phyloP scores from a whole-genome alignment of 2,113 vertebrate species.

The Sminthopsis crassicaudata region DNA sequence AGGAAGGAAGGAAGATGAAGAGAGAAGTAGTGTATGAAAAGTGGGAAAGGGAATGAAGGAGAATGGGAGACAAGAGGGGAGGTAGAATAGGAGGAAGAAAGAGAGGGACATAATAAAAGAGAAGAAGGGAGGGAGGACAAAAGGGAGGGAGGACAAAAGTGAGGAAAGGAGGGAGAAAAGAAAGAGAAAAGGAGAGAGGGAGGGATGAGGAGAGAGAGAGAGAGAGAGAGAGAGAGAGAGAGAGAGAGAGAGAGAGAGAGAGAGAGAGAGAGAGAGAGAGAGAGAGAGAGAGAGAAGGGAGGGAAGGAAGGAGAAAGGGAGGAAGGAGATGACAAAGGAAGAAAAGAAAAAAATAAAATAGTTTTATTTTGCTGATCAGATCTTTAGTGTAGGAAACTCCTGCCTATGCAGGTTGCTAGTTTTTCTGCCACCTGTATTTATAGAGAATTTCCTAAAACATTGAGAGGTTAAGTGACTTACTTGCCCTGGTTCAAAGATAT shows the following conservation, averaged over 20 bases:
- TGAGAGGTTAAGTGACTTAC: neutral
- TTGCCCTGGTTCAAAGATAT: neutral
- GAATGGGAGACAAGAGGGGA: neutral
- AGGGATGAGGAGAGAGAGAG: no score
- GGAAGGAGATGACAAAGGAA: neutral
- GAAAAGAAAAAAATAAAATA: no score
- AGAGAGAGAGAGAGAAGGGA: neutral
- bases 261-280: no score
- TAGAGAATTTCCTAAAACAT: no score
- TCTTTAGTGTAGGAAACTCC: neutral
- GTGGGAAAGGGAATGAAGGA: no score
- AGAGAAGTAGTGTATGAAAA: no score
- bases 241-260: neutral
- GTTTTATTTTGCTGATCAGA: neutral
- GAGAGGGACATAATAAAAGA: no score
- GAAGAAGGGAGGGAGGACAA: no score
- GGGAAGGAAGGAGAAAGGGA: neutral
- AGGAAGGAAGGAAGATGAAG: no score
- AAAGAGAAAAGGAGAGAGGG: neutral
- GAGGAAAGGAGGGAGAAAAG: neutral
- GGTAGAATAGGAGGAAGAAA: no score
- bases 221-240: no score
- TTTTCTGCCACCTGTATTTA: neutral
- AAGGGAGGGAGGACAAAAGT: neutral
- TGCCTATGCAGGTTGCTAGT: neutral